phyloP scores from a whole-genome alignment of 92 coral and sea anemone genomes.

The Phenganax subtilis region DNA sequence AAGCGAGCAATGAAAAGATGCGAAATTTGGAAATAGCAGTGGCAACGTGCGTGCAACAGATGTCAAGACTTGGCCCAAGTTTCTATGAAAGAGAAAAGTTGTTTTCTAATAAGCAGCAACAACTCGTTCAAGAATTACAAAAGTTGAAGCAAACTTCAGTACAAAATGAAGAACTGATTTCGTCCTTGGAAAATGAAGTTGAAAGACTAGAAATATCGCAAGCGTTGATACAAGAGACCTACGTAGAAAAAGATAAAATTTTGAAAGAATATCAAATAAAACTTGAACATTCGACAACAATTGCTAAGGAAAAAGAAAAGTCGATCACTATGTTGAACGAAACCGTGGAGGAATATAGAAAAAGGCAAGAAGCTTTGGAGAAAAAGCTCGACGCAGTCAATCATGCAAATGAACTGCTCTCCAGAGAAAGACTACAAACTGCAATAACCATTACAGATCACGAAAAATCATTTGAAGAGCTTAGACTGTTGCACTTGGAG shows the following conservation, averaged over 20 bases:
- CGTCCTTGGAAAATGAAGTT: conserved; percentile 14
- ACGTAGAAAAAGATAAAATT: conserved; percentile 12
- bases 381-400: background rate
- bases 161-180: conserved; percentile 7
- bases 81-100: background rate
- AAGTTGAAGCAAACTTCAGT: conserved; percentile 10
- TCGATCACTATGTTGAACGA: conserved; percentile 21
- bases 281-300: conserved; percentile 9
- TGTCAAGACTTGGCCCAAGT: conserved; percentile 9
- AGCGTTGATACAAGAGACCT: background rate
- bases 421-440: background rate
- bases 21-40: conserved; percentile 19
- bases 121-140: conserved; percentile 7
- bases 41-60: background rate
- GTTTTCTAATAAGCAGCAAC: conserved; percentile 17
- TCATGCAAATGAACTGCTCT: background rate
- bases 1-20: background rate
- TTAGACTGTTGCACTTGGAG: conserved; percentile 2
- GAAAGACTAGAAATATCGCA: conserved; percentile 29
- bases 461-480: conserved; percentile 14
- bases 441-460: background rate
- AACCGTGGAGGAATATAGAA: conserved; percentile 11
- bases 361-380: conserved; percentile 21
- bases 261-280: conserved; percentile 1
- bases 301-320: conserved; percentile 24